Base-by-base conservation (phyloP, 2,113 vertebrate species). In the Limnothrissa miodon region DNA sequence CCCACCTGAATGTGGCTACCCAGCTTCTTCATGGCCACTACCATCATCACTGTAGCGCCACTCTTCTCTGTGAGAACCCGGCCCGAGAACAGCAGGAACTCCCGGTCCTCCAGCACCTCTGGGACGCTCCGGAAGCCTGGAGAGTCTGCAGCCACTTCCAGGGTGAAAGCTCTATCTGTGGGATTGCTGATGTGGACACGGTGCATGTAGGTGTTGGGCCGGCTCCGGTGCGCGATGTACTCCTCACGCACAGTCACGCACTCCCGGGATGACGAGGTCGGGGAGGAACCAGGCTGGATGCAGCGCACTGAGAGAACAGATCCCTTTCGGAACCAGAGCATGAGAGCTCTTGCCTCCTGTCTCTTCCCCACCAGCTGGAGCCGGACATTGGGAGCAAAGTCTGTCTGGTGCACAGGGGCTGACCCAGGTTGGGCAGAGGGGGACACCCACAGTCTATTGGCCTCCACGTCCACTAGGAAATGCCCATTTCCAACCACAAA, bases 221-320 rank as follows among this genome's bases (percentile, higher is more conserved):
- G 94, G 88, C 96, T 96, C 0, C 97, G 94, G 92, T 99, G 97
- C 0, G 96, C 97, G 42, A 98, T 89, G 39, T 97, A 95, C 89
- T 99, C 98, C 91, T 99, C 97, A 11, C 96, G 93, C 83, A 99
- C 83, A 17, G 95, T 93, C 83, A 98, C 88, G 11, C 98, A 99
- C 83, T 97, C 96, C 9, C 91, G 92, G 80, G 92, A 3, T 0
- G 94, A 87, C 82, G 94, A 93, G 1, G 85, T 83, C 0, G n/a
- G 25, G 11, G n/a, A 29, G 2, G 13, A 79, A 3, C 83, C 85
- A 0, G 92, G 88, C 5, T 95, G 94, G 1, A 96, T 78, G 45
- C 97, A 99, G 0, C 95, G 95, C 3, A 96, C 91, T 0, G 94
- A 91, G 83, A 96, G 90, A 81, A 98, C 93, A 0, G 96, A 90